Conservation (phyloP, 2,113 vertebrate species). For the Prolemur simus region DNA sequence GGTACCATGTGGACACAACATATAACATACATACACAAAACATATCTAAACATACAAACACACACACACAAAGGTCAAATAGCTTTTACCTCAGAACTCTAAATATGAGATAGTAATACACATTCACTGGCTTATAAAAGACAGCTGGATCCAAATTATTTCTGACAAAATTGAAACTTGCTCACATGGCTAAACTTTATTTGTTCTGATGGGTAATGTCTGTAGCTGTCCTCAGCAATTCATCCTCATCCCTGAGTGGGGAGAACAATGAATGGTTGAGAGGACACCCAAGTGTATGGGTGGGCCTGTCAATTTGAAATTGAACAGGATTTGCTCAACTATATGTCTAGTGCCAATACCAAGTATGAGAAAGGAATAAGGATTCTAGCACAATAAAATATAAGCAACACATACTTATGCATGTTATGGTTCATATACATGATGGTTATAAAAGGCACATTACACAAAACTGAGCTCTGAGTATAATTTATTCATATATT, state of each 20-base stretch:
- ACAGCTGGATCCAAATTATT: too few species aligned
- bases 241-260: not conserved
- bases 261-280: not conserved
- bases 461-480: not conserved
- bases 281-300: not conserved
- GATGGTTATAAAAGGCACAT: not conserved
- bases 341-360: not conserved
- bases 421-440: not conserved
- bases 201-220: too few species aligned
- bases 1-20: too few species aligned
- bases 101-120: too few species aligned
- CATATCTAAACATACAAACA: too few species aligned
- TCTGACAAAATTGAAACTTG: too few species aligned
- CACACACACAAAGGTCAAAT: too few species aligned
- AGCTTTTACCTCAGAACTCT: too few species aligned
- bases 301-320: not conserved
- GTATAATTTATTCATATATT: conserved; percentile 66
- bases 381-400: not conserved
- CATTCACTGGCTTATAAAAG: too few species aligned
- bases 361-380: not conserved
- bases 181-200: too few species aligned
- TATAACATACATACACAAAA: too few species aligned
- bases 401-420: not conserved
- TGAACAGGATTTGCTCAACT: not conserved
- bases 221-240: not conserved